Base-by-base conservation (phyloP, 1,140 invertebrate genomes). In the Bombus pascuorum region DNA sequence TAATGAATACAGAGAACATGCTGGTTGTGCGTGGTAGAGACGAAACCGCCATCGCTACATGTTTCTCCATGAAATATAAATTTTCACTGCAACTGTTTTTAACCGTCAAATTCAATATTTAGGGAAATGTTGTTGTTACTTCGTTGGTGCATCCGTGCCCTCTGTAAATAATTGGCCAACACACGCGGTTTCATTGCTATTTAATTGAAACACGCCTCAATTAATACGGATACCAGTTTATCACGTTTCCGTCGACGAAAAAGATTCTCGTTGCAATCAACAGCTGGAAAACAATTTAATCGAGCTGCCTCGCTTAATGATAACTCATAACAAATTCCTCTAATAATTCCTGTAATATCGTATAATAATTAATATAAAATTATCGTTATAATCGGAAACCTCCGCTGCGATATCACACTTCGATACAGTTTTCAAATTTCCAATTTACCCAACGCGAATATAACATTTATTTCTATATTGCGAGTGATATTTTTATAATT, bases 71-170 rank as follows among this genome's bases (percentile, higher is more conserved):
- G 65, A 65, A 74, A 74, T 74, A 59, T 76, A 42, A 65, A 78
- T 78, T 66, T 83, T 76, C 81, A 28, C 62, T 28, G 65, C 28
- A 22, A 15, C 34, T 39, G 44, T 66, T 77, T 53, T 83, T 76
- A 68, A 65, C 10, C 34, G 75, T 57, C 34, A 65, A 68, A 53
- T 68, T 77, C 34, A 37, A 77, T 76, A 66, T 83, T 76, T 28
- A 80, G 32, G 25, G n/a, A 32, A 71, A 81, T 68, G 66, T 81
- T 66, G 59, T 8, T 34, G 9, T 25, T 12, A 13, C 72, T 13
- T n/a, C 25, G 34, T 8, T 78, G n/a, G 22, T 44, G 10, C 5
- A 25, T 0, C 1, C n/a, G 8, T 37, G 12, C 5, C 34, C 25
- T 53, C 28, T n/a, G 22, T 76, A 13, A 47, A 66, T 76, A 66